Evolutionary conservation across 2,888 invertebrate genomes (phyloP).

Genomic region (Tortrix viridana): DNA sequence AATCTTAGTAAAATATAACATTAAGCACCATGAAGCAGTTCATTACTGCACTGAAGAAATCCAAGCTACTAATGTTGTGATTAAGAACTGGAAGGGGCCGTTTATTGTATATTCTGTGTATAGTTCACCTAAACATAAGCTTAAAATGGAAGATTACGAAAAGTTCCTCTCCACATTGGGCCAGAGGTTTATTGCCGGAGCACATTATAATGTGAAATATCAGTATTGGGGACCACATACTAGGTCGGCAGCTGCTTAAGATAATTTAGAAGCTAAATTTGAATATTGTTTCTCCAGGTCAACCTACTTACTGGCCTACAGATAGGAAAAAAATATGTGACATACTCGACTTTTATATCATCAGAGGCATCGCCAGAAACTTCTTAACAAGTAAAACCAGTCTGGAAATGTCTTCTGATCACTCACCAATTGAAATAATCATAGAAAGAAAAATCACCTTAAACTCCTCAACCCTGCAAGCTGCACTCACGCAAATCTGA

Average conservation of each 20-base stretch:
- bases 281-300: background rate
- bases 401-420: conserved; percentile 18
- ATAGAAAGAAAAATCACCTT: background rate
- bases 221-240: background rate
- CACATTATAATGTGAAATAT: background rate
- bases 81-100: background rate
- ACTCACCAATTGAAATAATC: background rate
- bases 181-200: background rate
- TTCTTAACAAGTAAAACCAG: background rate
- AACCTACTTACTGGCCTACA: conserved; percentile 32
- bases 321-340: conserved; percentile 40
- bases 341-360: conserved; percentile 30
- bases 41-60: no score
- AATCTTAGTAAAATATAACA: no score
- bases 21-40: no score
- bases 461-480: no score
- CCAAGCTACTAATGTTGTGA: no score
- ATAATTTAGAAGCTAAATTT: background rate
- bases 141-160: background rate
- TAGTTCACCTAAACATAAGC: background rate
- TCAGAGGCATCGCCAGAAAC: background rate
- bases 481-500: conserved; percentile 10
- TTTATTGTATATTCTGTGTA: background rate
- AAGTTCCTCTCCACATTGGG: background rate
- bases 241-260: background rate